Evolutionary conservation across 2,888 invertebrate species (phyloP).

Genomic region (Spisula solida): DNA sequence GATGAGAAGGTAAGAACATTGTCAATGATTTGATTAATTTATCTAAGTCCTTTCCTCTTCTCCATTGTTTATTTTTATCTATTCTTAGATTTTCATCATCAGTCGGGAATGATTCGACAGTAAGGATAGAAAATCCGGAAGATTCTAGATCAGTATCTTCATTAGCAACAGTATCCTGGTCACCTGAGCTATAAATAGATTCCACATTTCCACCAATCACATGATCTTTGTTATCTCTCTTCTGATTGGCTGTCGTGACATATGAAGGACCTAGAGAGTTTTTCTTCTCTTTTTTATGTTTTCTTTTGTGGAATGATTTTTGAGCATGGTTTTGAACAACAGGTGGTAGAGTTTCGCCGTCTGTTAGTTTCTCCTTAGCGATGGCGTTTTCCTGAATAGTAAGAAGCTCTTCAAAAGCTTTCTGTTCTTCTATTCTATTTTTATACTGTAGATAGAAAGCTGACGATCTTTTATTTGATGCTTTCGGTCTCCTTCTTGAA

Average conservation of each 20-base stretch:
- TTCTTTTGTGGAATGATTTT: slow-evolving; percentile 17
- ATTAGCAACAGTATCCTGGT: slow-evolving; percentile 45
- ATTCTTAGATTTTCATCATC: slow-evolving; percentile 36
- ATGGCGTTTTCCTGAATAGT: slow-evolving; percentile 52
- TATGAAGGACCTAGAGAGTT: slow-evolving; percentile 34
- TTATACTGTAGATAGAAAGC: slow-evolving; percentile 45
- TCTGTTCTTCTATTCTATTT: slow-evolving; percentile 48
- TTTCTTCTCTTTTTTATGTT: background rate
- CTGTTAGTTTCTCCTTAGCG: slow-evolving; percentile 43
- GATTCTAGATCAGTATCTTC: slow-evolving; percentile 60
- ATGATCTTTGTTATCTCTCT: slow-evolving; percentile 47
- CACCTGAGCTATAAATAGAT: slow-evolving; percentile 48
- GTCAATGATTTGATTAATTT: slow-evolving; percentile 26
- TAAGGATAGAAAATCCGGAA: slow-evolving; percentile 61
- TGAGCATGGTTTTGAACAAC: slow-evolving; percentile 59
- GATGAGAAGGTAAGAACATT: slow-evolving; percentile 25
- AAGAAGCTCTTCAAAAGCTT: slow-evolving; percentile 44
- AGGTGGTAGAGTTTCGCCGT: background rate
- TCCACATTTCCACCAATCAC: slow-evolving; percentile 61
- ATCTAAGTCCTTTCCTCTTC: background rate
- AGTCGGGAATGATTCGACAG: slow-evolving; percentile 46
- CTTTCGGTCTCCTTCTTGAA: slow-evolving; percentile 31
- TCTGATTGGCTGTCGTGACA: slow-evolving; percentile 14
- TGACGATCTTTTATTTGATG: slow-evolving; percentile 43
- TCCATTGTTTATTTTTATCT: slow-evolving; percentile 27